Evolutionary conservation across 2,113 vertebrate genomes (phyloP), one percentile per base, ranked within the genome.

Genomic region (Aplodontia rufa): DNA sequence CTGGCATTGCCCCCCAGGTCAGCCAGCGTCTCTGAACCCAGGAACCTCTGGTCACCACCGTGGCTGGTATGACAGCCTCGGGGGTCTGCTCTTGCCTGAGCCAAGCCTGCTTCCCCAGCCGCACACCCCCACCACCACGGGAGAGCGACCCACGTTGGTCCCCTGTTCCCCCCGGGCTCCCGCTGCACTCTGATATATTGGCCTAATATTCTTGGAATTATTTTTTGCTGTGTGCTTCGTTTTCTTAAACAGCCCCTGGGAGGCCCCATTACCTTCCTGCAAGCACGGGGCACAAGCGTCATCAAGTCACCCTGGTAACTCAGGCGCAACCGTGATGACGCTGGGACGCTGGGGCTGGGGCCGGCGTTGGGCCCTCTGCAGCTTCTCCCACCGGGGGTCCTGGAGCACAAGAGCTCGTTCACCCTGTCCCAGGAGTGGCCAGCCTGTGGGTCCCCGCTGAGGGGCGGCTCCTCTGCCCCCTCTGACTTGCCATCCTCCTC

Each of bases 1-100:
- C 75, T 60, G 53, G 5, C 16, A 1, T 51, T 12, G 0, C n/a
- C n/a, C 26, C 35, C 68, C 75, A 28, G 49, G 9, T 58, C 55
- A 64, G 66, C 3, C 0, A 0, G 42, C 20, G 17, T 62, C 32
- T 68, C 87, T 64, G 72, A 42, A n/a, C 55, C 35, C 85, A 62
- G 80, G 62, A 62, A 1, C 12, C 13, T 37, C 47, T 16, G 42
- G 66, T 4, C 32, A 32, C 45, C 7, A 40, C 20, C 14, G 32
- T 0, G 3, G 55, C 55, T 10, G 7, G 55, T 10, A 6, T 7
- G 19, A 10, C 80, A 75, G 42, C 28, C 32, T 22, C 8, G 1
- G 0, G n/a, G 58, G 14, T 37, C 32, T 2, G 2, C 37, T 13
- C 55, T 47, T 71, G 2, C 28, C 14, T 19, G 1, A 0, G 0